Base-by-base conservation (phyloP, 92 coral and sea anemone species). In the Heliopora coerulea region DNA sequence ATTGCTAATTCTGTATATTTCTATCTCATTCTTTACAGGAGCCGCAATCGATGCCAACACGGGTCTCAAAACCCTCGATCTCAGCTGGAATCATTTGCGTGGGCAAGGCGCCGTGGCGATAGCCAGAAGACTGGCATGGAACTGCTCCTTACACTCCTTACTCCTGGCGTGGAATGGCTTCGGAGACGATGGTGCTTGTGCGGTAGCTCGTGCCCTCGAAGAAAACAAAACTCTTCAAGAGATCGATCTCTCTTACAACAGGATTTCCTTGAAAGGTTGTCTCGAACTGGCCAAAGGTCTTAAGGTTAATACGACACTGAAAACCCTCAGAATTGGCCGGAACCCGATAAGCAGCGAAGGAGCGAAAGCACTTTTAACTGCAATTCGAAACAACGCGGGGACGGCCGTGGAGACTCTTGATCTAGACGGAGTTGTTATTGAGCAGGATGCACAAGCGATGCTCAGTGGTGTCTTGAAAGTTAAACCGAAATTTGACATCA, bases 121-220 rank as follows among this genome's bases (percentile, higher is more conserved):
- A 5, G 97, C 91, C 12, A 90, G 56, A 66, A 96, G 97, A 0
- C 80, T 91, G 46, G 83, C 91, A 8, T 89, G 89, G 14, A 91
- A 91, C 81, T 90, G 86, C 79, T 64, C 85, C 26, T 80, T 91
- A 9, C 73, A 80, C 72, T 49, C 78, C 1, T 74, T 91, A 14
- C 87, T 89, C 52, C 79, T 91, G 30, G 90, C 97, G 8, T 91
- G 97, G 97, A 91, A 91, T 48, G 97, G 97, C 0, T 89, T 91
- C 39, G 91, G 96, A 20, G 96, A 91, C 54, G 92, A 89, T 1
- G 97, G 97, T 0, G 97, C 97, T 8, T 83, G 85, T 24, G 97
- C 97, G 1, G 88, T 91, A 9, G 96, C 96, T 15, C 89, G 89
- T 58, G 90, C 97, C 17, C 68, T 91, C 12, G 79, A 77, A 56